These are phyloP conservation scores for Urocolius indicus DNA, from an alignment of 2,113 vertebrate genomes.

Conservation along the genomic window DNA sequence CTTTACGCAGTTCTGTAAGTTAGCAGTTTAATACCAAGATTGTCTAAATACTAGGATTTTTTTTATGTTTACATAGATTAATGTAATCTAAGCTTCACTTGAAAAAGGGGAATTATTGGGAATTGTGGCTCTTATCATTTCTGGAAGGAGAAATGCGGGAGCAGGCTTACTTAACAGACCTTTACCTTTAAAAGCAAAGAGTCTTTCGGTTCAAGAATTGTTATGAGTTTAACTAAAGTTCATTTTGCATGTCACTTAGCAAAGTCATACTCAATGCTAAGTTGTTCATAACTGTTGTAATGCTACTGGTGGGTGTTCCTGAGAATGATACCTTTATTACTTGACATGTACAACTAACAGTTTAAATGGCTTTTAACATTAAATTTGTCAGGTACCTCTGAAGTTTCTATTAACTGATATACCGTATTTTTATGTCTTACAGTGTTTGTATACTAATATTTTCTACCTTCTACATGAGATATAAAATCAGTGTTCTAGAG, in stretches of 20 bases:
- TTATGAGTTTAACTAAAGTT: neutral
- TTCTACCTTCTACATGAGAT: constrained; percentile 91
- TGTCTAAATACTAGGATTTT: neutral
- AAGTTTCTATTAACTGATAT: neutral
- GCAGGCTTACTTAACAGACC: neutral
- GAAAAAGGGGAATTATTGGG: neutral
- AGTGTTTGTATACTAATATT: constrained; percentile 88
- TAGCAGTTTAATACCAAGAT: neutral
- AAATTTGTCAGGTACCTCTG: neutral
- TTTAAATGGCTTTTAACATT: neutral
- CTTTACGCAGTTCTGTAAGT: constrained; percentile 92
- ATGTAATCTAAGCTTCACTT: neutral
- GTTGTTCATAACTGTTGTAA: neutral
- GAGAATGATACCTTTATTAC: neutral
- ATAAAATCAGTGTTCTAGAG: constrained; percentile 88
- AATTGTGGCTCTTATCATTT: neutral
- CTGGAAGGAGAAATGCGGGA: neutral
- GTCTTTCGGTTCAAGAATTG: neutral
- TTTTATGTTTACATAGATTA: neutral
- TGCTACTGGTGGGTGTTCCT: neutral
- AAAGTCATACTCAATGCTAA: neutral
- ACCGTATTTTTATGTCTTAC: constrained; percentile 15
- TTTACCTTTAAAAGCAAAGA: neutral
- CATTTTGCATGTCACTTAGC: neutral
- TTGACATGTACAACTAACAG: neutral